These are phyloP conservation scores for Sebastes aleutianus DNA, from an alignment of 2,797 vertebrate species.

Conservation along the genomic window DNA sequence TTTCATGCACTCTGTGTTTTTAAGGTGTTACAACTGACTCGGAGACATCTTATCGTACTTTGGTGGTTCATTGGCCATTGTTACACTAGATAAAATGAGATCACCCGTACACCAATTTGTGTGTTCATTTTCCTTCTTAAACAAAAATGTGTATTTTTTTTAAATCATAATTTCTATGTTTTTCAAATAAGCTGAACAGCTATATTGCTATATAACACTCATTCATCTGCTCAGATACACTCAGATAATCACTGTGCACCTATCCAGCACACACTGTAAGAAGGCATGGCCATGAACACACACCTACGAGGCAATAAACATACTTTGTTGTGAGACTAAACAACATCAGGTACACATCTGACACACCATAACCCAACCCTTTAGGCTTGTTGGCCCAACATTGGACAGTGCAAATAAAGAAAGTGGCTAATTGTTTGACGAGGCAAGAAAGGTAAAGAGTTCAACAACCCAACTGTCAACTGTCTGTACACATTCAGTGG, in stretches of 20 bases:
- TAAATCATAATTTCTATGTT: too few species aligned
- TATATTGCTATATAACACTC: not conserved
- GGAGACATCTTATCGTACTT: too few species aligned
- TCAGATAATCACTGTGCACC: not conserved
- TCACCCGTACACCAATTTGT: too few species aligned
- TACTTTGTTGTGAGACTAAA: not conserved
- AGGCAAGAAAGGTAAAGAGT: not conserved
- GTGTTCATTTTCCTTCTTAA: too few species aligned
- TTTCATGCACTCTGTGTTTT: not conserved
- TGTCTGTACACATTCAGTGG: conserved; percentile 22
- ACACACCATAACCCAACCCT: not conserved
- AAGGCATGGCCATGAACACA: not conserved
- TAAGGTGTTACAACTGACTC: not conserved
- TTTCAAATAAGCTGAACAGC: not conserved
- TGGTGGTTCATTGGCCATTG: too few species aligned
- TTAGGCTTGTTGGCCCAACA: not conserved
- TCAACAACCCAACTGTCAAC: conserved; percentile 1
- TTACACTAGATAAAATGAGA: too few species aligned
- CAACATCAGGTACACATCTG: not conserved
- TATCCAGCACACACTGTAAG: not conserved
- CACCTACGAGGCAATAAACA: not conserved
- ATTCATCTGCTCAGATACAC: not conserved
- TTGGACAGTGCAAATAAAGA: conserved; percentile 1
- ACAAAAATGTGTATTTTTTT: too few species aligned
- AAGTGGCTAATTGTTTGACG: conserved; percentile 13